Base-by-base conservation (phyloP, 1,140 invertebrate genomes). In the Aleiodes sp. region DNA sequence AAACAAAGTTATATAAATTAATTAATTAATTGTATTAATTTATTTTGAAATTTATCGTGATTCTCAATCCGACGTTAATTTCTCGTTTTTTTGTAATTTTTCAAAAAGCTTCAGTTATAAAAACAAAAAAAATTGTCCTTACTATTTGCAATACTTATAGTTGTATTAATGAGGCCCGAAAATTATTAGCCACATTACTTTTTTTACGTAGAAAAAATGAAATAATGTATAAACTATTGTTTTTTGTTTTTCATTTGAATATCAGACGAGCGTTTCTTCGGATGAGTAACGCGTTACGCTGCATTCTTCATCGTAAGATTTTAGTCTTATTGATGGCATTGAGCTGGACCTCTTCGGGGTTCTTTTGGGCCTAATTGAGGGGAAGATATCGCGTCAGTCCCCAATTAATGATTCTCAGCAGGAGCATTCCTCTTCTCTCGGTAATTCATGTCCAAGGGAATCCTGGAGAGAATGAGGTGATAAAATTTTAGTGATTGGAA, bases 361-460 rank as follows among this genome's bases (percentile, higher is more conserved):
- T 66, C 35, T 68, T 19, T 41, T 68, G 62, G 59, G 57, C 21
- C 28, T 61, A 28, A 24, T 24, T 52, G 41, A 62, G 66, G 67
- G 74, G 73, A 71, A 59, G 43, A 14, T 28, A 19, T 64, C 56
- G 35, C 65, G 78, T 82, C 79, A 80, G 76, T 75, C 78, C 78
- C 80, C 80, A 63, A 64, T 70, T 4, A 61, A 70, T 71, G 71
- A 77, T 68, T 78, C 79, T 83, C 81, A 83, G 81, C 81, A 83
- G 52, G 80, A 82, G 35, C 80, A 82, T 61, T 81, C 80, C 63
- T 82, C 81, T 61, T 80, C 80, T 39, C 80, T 73, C 24, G 81
- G 75, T 63, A 80, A 71, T 56, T 81, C 75, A 24, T 71, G 79
- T 12, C 74, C 64, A 61, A 82, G 52, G 24, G 76, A 77, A 29